A percentile compares a stretch with the other conserved stretches of the same genome.
Evolutionary conservation across 1,140 invertebrate genomes (phyloP).

Genomic region (Pissodes strobi): DNA sequence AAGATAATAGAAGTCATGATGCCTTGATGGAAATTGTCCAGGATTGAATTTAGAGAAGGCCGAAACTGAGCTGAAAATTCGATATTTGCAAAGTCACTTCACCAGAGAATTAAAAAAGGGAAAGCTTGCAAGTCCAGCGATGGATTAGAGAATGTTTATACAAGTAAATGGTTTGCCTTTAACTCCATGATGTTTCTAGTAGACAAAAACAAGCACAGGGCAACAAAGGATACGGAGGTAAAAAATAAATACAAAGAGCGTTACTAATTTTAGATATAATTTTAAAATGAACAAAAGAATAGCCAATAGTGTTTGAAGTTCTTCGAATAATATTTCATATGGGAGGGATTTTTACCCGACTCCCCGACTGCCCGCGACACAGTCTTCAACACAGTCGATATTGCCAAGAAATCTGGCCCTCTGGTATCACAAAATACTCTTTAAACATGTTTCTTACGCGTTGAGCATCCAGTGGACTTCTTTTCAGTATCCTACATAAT

Average conservation of each 20-base stretch:
- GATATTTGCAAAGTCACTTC: not conserved
- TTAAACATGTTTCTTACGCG: too few species aligned
- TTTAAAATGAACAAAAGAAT: not conserved
- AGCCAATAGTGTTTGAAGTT: not conserved
- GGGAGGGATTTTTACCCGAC: too few species aligned
- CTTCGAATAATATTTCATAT: not conserved
- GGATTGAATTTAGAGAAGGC: too few species aligned
- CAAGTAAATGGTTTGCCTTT: too few species aligned
- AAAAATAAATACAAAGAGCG: not conserved
- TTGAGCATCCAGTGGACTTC: too few species aligned
- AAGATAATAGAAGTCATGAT: too few species aligned
- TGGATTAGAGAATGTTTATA: too few species aligned
- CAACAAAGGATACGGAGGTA: not conserved
- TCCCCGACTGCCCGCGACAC: not conserved
- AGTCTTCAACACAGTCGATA: not conserved
- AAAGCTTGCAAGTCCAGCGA: not conserved
- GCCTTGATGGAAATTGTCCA: too few species aligned
- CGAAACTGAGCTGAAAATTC: too few species aligned
- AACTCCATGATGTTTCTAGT: too few species aligned
- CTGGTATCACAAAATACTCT: not conserved
- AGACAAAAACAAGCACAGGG: not conserved
- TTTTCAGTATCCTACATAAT: not conserved
- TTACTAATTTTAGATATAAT: not conserved
- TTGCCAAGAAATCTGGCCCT: too few species aligned
- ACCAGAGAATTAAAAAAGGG: not conserved